These are phyloP conservation scores for Oikopleura dioica DNA, from an alignment of 23 tunicate genomes.

Conservation along the genomic window DNA sequence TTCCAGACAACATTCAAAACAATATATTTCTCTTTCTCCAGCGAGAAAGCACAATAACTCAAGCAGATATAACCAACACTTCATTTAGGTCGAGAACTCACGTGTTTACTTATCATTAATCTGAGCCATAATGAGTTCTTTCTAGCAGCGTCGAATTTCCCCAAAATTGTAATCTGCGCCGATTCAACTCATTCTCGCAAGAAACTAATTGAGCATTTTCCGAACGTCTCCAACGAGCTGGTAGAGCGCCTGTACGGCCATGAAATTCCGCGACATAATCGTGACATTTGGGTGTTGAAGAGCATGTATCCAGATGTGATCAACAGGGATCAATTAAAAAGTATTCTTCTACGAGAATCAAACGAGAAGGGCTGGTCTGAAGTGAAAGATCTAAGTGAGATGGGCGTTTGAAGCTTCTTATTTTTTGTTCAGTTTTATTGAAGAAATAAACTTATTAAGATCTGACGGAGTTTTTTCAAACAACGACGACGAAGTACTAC, in stretches of 20 bases:
- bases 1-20: too few species aligned
- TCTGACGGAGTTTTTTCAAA: not conserved
- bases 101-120: too few species aligned
- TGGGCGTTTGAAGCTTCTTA: not conserved
- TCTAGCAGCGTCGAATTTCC: too few species aligned
- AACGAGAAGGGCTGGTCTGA: not conserved
- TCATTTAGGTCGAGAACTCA: too few species aligned
- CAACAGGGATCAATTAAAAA: too few species aligned
- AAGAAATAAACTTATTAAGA: not conserved
- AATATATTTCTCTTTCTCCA: too few species aligned
- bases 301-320: not conserved
- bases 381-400: not conserved
- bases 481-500: not conserved
- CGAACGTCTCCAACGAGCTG: not conserved
- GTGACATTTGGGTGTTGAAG: not conserved
- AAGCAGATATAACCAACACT: too few species aligned
- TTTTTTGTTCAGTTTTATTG: not conserved
- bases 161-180: not conserved
- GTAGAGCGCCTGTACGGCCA: not conserved
- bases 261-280: not conserved
- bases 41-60: too few species aligned
- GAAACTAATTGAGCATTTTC: not conserved
- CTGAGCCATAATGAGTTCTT: too few species aligned
- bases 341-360: too few species aligned
- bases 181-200: not conserved